Evolutionary conservation across 1,140 invertebrate species (phyloP).

Genomic region (Temnothorax longispinosus): DNA sequence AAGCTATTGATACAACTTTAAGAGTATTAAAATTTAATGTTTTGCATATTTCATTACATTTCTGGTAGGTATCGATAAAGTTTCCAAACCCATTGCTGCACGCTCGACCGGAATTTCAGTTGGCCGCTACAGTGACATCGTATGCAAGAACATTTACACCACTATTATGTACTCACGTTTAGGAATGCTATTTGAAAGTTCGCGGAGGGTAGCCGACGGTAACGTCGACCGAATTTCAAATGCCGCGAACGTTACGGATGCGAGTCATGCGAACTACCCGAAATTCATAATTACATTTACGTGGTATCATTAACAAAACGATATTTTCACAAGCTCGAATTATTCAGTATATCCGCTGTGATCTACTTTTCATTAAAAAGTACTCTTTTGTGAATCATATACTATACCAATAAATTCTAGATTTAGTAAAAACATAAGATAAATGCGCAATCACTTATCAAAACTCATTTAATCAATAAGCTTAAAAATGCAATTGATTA

Average conservation of each 20-base stretch:
- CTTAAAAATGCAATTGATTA: background rate
- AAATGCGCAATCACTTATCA: background rate
- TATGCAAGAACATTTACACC: slow-evolving; percentile 31
- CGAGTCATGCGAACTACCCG: background rate
- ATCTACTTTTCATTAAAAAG: slow-evolving; percentile 15
- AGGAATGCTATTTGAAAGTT: slow-evolving; percentile 60
- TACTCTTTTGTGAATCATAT: background rate
- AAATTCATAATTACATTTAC: slow-evolving; percentile 54
- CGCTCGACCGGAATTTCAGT: slow-evolving; percentile 54
- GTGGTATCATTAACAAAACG: slow-evolving; percentile 41
- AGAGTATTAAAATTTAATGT: slow-evolving; percentile 73
- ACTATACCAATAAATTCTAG: background rate
- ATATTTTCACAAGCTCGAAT: slow-evolving; percentile 21
- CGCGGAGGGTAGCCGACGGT: slow-evolving; percentile 31
- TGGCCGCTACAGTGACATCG: slow-evolving; percentile 31
- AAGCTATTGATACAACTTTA: slow-evolving; percentile 62
- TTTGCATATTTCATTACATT: slow-evolving; percentile 36
- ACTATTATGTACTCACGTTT: slow-evolving; percentile 46
- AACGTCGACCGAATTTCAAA: slow-evolving; percentile 54
- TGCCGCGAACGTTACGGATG: slow-evolving; percentile 18
- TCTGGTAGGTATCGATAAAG: slow-evolving; percentile 45
- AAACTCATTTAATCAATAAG: background rate
- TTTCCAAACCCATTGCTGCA: slow-evolving; percentile 38
- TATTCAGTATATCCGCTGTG: background rate
- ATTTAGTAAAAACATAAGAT: background rate